Evolutionary conservation across 2,113 vertebrate species (phyloP).

Genomic region (Cyphomyrus discorhynchus): DNA sequence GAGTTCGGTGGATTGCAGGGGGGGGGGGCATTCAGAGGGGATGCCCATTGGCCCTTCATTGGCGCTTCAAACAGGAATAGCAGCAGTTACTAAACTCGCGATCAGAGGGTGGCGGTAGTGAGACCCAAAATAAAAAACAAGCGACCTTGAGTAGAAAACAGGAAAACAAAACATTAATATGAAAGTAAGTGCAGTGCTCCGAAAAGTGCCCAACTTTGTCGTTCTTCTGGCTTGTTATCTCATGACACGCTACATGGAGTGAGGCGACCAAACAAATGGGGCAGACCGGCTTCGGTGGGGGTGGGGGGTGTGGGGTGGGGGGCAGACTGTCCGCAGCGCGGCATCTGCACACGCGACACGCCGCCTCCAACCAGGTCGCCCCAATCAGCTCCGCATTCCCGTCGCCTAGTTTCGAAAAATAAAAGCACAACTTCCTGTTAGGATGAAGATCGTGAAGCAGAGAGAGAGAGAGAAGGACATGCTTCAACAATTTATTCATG

Average conservation of each 20-base stretch:
- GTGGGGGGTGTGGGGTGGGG: too few species aligned
- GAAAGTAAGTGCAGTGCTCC: not conserved
- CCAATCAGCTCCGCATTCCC: not conserved
- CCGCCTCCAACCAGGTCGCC: not conserved
- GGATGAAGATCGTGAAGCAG: not conserved
- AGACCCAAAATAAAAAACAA: not conserved
- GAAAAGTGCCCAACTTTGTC: not conserved
- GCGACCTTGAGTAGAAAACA: not conserved
- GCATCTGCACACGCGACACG: not conserved
- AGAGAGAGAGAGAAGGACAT: not conserved
- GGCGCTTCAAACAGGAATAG: not conserved
- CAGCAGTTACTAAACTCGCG: not conserved
- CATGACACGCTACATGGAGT: not conserved
- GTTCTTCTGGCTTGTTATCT: not conserved
- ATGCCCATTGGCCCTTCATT: not conserved
- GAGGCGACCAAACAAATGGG: not conserved
- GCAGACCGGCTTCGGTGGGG: not conserved
- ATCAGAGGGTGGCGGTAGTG: not conserved
- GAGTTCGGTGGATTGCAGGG: not conserved
- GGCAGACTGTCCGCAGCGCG: not conserved
- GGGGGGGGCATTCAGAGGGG: not conserved
- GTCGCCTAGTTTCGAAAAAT: conserved; percentile 12
- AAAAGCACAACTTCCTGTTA: conserved; percentile 8
- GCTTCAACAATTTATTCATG: not conserved
- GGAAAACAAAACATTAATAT: not conserved